Evolutionary conservation across 2,797 vertebrate genomes (phyloP).

Genomic region (Psittacula echo): DNA sequence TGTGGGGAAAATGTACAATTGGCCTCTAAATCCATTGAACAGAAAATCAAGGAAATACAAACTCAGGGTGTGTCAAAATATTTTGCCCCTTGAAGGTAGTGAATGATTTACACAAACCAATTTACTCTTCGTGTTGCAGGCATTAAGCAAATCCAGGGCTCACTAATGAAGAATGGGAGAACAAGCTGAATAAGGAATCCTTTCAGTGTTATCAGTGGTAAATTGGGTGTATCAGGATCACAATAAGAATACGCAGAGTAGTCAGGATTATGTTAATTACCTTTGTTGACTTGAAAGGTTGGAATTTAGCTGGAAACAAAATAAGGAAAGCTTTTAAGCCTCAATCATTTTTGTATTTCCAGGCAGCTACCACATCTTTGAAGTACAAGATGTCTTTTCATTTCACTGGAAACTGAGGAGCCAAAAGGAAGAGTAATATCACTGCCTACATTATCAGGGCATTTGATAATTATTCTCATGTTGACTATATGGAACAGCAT

Average conservation of each 20-base stretch:
- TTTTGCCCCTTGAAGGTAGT: slow-evolving; percentile 45
- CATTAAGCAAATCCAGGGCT: slow-evolving; percentile 42
- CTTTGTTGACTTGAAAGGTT: neutral
- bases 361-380: neutral
- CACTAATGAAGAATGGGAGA: slow-evolving; percentile 56
- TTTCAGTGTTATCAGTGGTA: slow-evolving; percentile 39
- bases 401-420: neutral
- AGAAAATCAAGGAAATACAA: slow-evolving; percentile 19
- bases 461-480: neutral
- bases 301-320: slow-evolving; percentile 18
- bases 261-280: slow-evolving; percentile 56
- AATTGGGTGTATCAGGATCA: slow-evolving; percentile 52
- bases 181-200: slow-evolving; percentile 41
- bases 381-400: neutral
- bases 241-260: slow-evolving; percentile 21
- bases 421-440: neutral
- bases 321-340: neutral
- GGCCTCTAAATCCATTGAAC: neutral
- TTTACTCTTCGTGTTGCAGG: neutral
- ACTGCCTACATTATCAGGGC: neutral
- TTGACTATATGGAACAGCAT: neutral
- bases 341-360: neutral
- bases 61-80: slow-evolving; percentile 24
- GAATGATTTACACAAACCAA: slow-evolving; percentile 56
- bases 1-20: neutral